Base-by-base conservation (phyloP, 30 jellyfish, hydroid and myxozoan species). In the Aurelia sp. region DNA sequence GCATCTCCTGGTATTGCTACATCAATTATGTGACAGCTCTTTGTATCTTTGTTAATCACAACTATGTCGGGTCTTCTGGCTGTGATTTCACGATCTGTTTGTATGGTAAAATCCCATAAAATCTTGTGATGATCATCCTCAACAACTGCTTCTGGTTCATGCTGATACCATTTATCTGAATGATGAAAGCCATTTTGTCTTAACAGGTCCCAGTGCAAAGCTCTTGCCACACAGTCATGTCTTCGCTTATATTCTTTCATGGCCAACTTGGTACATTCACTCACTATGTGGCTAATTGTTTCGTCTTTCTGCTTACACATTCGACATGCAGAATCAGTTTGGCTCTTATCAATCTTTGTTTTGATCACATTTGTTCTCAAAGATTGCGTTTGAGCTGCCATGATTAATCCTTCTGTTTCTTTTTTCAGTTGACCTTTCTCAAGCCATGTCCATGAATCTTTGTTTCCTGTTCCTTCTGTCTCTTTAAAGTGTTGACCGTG, bases 261-360 rank as follows among this genome's bases (percentile, higher is more conserved):
- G 76, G 76, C 76, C 76, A 65, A 65, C 76, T 65, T 65, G 33
- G 76, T 21, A 65, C 76, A 65, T 65, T 65, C 76, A 65, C 76
- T 65, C 76, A 65, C 76, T 65, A 65, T n/a, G 76, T 65, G 76
- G 76, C 48, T 30, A 30, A 65, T n/a, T 65, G 76, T 65, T 57
- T 57, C 66, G 66, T 57, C 66, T 65, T 65, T 65, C 76, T 17
- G 18, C 48, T 65, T 65, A 65, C 76, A 65, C 76, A 65, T 65
- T n/a, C 76, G 76, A 30, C 2, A 65, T 65, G 76, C 19, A 65
- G 76, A 65, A 65, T 65, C 48, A 30, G 76, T 65, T 65, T 57
- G 76, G 48, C 76, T 65, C 48, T 65, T 65, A 65, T 30, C 76
- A 65, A 65, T 65, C 35, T 13, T n/a, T 20, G 35, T 65, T 65